Evolutionary conservation across 2,797 vertebrate species (phyloP), one percentile per base, ranked within the genome.

Genomic region (Cetoscarus ocellatus): DNA sequence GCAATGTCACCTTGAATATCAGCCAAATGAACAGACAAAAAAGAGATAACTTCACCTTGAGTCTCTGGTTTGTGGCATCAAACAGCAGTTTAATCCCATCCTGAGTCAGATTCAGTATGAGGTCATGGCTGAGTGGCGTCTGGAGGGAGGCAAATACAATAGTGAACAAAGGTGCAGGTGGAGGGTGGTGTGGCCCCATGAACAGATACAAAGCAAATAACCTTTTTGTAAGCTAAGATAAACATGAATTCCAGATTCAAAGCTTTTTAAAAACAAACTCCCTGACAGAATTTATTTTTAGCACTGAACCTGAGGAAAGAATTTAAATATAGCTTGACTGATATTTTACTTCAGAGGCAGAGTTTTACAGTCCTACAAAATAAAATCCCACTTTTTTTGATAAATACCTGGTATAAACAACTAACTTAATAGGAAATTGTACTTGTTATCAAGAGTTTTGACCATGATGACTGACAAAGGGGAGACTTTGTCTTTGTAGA

Each of bases 51-150:
- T 56, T 95, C 82, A 99, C 98, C 97, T 99, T 99, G 84, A 99
- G 96, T 95, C 97, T 97, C 94, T 99, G 98, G 94, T 96, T 98
- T 91, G 96, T 98, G 94, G 98, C 97, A 93, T 99, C 98, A 95
- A 99, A 99, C 94, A 98, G 96, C 92, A 99, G 96, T 95, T 99
- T 99, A 94, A 99, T 98, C 92, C 98, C 98, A 94, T 99, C 98
- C 97, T 99, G 98, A 97, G 98, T 99, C 95, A 99, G 87, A 93
- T 97, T 99, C 93, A 99, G 97, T 94, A 99, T 99, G 94, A 99
- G 97, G 97, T 99, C 98, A 90, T 99, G 97, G 94, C 96, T 97
- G 91, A 99, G 96, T 91, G 98, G 98, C 78, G 95, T 96, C 98
- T 99, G 91, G 3, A 87, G 85, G 79, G 86, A 90, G 79, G 62